Conservation (phyloP, 2,113 vertebrate species). For the Hippotragus niger region DNA sequence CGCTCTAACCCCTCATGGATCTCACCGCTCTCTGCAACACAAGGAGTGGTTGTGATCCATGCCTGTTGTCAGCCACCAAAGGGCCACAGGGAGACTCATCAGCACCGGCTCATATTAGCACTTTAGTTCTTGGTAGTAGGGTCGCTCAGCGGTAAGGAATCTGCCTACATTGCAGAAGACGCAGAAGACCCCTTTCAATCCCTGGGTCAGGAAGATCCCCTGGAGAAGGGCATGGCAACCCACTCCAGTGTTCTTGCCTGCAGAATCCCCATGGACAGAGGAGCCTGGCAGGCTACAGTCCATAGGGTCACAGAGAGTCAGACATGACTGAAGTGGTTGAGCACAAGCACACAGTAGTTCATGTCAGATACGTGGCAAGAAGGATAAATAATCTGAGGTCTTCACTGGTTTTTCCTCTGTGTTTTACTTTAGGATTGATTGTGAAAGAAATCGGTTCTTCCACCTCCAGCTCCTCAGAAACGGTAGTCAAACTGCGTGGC, state of each 20-base stretch:
- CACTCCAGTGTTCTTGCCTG: not conserved
- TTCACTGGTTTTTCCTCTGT: not conserved
- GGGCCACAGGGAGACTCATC: not conserved
- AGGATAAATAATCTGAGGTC: not conserved
- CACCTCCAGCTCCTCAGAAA: constrained; percentile 98
- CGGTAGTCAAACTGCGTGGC: constrained; percentile 95
- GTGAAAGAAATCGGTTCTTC: constrained; percentile 97
- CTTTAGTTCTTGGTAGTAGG: not conserved
- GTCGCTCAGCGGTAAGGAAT: not conserved
- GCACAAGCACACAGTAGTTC: not conserved
- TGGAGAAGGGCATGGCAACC: not conserved
- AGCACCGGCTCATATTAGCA: not conserved
- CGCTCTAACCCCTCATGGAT: not conserved
- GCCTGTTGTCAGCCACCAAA: not conserved
- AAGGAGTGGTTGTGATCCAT: too few relatives aligned
- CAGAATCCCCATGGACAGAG: not conserved
- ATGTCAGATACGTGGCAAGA: not conserved
- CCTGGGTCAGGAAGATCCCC: not conserved
- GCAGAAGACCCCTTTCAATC: not conserved
- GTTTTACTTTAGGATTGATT: constrained; percentile 86
- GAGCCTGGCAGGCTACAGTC: not conserved
- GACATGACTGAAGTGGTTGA: not conserved
- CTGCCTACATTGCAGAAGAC: not conserved
- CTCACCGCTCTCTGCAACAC: not conserved
- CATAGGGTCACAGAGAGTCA: not conserved